These are phyloP conservation scores for Nyctereutes procyonoides DNA, from an alignment of 2,113 vertebrate genomes.

Conservation along the genomic window DNA sequence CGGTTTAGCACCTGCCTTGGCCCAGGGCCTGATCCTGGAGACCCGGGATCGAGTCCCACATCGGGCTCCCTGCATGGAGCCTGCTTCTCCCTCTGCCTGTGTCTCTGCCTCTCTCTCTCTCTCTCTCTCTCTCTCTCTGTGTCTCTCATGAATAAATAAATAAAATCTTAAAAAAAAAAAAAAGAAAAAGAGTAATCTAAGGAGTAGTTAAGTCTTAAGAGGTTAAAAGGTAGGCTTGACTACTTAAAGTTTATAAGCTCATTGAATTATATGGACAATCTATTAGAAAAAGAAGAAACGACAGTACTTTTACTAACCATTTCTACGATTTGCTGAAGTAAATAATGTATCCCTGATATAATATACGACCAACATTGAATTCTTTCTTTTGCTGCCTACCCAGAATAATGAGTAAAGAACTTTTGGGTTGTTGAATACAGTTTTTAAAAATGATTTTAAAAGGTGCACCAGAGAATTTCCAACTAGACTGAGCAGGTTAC, in stretches of 20 bases:
- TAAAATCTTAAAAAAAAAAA: not conserved
- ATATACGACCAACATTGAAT: not conserved
- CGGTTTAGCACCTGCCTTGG: too few species aligned
- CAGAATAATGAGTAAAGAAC: not conserved
- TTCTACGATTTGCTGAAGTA: constrained; percentile 1
- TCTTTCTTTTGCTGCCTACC: not conserved
- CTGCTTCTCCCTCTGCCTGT: too few species aligned
- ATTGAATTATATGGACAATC: not conserved
- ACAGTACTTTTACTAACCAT: not conserved
- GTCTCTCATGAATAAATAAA: too few species aligned
- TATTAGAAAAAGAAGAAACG: not conserved
- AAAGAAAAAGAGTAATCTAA: not conserved
- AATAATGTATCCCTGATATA: not conserved
- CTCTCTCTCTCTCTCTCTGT: too few species aligned
- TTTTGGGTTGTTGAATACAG: not conserved
- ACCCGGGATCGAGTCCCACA: too few species aligned
- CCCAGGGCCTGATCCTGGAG: too few species aligned
- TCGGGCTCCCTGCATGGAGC: too few species aligned
- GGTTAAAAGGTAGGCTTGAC: not conserved
- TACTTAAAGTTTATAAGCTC: not conserved
- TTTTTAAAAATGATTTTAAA: not conserved
- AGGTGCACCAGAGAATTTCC: not conserved
- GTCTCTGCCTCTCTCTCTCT: too few species aligned
- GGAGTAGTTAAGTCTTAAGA: not conserved
- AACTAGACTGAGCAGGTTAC: not conserved